Evolutionary conservation across 2,113 vertebrate species (phyloP), one percentile per base, ranked within the genome.

Genomic region (Menura novaehollandiae): DNA sequence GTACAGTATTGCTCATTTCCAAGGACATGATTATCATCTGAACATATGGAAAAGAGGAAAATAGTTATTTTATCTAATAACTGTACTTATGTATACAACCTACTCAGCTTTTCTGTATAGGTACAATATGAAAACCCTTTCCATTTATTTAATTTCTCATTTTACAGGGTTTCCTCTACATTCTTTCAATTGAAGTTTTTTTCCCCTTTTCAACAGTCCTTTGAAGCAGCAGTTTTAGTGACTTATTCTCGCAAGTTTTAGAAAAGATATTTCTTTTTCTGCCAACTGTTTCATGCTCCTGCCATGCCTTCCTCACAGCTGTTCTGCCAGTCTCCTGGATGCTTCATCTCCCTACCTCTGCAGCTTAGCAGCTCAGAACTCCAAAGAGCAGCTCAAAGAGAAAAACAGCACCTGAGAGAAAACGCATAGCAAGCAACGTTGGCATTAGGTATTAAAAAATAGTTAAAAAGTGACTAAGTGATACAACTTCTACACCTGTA

Each of bases 351-450:
- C 49, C 52, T 41, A 39, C 51, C 46, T 76, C 53, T 85, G 53
- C 69, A 90, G 35, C 30, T 83, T 21, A 66, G 83, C 67, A 77
- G 52, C 17, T 76, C n/a, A 26, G 23, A 85, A 67, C 52, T 79
- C 73, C 41, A 51, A 15, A 77, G 63, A 15, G 2, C n/a, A 62
- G 53, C 74, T 96, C 46, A 58, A 67, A 93, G 56, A 86, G 26
- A 93, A 89, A 83, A 58, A 80, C 82, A 96, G 69, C 28, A 82
- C 62, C n/a, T 89, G 69, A 71, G 43, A 90, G 58, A 88, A 92
- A 93, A 88, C 1, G 2, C 20, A 46, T 59, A 94, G 81, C 20
- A 85, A 84, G 43, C 37, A 86, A 60, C n/a, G 76, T 53, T 35
- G 30, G 53, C 33, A 67, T 49, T 49, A 73, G 32, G 27, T 32